These are phyloP conservation scores for Beroe ovata DNA, from an alignment of 37 sponge, comb jelly and placozoan genomes.

Conservation along the genomic window DNA sequence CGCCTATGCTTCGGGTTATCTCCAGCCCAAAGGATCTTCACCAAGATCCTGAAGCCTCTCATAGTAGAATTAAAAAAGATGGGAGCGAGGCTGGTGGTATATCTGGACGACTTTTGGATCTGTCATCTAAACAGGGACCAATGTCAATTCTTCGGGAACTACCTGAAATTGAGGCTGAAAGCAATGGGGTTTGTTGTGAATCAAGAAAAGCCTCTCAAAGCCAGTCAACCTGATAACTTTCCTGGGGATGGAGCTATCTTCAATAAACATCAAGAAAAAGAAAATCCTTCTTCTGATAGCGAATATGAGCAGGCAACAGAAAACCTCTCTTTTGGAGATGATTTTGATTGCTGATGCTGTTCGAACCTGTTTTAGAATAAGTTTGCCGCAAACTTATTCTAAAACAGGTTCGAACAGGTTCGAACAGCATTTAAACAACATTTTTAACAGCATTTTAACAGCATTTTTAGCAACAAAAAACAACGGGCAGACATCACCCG, in stretches of 20 bases:
- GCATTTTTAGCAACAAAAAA: too few species aligned
- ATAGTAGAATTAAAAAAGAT: not conserved
- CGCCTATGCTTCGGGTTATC: slow-evolving; percentile 2
- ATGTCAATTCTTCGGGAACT: not conserved
- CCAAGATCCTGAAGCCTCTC: slow-evolving; percentile 1
- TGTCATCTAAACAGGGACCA: not conserved
- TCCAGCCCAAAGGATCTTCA: slow-evolving; percentile 16
- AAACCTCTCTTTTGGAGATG: not conserved
- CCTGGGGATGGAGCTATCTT: slow-evolving; percentile 15
- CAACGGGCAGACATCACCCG: too few species aligned
- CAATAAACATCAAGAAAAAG: not conserved
- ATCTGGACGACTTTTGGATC: slow-evolving; percentile 13
- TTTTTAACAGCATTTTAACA: too few species aligned
- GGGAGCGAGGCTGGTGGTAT: not conserved
- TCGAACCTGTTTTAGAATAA: too few species aligned
- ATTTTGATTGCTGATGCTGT: too few species aligned
- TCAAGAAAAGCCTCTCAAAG: not conserved
- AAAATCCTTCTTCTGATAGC: not conserved
- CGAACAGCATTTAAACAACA: too few species aligned
- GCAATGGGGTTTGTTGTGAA: not conserved
- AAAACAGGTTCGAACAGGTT: too few species aligned
- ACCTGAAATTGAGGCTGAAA: not conserved
- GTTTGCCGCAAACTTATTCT: too few species aligned
- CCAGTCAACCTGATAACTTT: not conserved
- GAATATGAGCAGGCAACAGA: not conserved